Conservation (phyloP, 2,797 vertebrate species). For the Sarcoramphus papa region DNA sequence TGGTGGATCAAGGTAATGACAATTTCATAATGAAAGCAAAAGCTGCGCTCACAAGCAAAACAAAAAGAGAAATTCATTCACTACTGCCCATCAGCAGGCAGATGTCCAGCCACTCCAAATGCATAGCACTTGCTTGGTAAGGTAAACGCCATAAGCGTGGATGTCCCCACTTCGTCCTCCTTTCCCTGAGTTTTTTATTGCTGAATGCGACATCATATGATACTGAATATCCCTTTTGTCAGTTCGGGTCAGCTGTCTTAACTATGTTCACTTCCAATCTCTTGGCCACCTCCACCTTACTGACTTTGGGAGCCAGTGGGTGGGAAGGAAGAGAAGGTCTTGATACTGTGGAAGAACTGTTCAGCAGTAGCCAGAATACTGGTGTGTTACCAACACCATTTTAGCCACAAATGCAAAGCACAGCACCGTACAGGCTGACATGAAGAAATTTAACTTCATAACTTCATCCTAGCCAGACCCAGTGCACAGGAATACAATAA, state of each 20-base stretch:
- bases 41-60: not conserved
- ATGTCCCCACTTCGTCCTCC: not conserved
- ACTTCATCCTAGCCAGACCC: not conserved
- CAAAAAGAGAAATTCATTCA: not conserved
- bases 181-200: not conserved
- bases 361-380: not conserved
- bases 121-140: not conserved
- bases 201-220: not conserved
- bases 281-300: not conserved
- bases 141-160: not conserved
- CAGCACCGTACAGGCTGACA: not conserved
- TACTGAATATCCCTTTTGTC: not conserved
- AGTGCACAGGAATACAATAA: not conserved
- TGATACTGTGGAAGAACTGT: not conserved
- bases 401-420: not conserved
- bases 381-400: not conserved
- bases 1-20: rapidly evolving
- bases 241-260: not conserved
- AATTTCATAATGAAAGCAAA: not conserved
- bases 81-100: not conserved
- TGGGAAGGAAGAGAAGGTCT: not conserved
- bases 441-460: not conserved
- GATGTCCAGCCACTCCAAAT: not conserved
- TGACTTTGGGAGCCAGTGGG: not conserved
- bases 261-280: not conserved